Conservation (phyloP, 1,140 invertebrate species). For the Tyrophagus putrescentiae region DNA sequence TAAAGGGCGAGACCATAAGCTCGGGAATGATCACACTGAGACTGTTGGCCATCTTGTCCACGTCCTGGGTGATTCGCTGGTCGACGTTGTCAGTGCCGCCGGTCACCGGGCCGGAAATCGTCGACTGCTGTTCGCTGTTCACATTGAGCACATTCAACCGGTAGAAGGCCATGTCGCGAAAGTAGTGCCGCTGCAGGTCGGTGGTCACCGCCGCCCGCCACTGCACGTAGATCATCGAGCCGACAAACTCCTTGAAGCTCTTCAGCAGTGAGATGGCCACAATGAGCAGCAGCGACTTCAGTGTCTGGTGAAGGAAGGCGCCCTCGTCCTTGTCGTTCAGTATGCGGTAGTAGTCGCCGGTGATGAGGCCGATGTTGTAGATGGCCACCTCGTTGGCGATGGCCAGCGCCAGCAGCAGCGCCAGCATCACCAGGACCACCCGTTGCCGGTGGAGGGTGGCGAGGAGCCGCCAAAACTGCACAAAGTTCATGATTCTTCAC, state of each 20-base stretch:
- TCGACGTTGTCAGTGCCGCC: constrained; percentile 47
- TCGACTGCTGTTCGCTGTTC: too few species aligned
- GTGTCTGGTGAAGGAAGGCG: constrained; percentile 34
- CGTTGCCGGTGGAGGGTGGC: too few species aligned
- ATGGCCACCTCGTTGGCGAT: constrained; percentile 39
- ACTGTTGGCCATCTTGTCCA: constrained; percentile 38
- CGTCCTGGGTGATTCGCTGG: constrained; percentile 45
- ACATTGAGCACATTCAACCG: constrained; percentile 38
- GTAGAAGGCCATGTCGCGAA: constrained; percentile 38
- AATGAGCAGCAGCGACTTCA: constrained; percentile 35
- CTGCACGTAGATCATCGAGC: constrained; percentile 36
- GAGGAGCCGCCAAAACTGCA: too few species aligned
- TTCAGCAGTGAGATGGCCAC: constrained; percentile 37
- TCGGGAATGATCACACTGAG: constrained; percentile 38
- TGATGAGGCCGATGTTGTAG: constrained; percentile 40
- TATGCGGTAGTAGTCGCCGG: constrained; percentile 40
- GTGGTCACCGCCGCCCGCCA: constrained; percentile 37
- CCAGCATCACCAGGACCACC: too few species aligned
- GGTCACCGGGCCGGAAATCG: too few species aligned
- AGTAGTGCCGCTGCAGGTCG: constrained; percentile 38
- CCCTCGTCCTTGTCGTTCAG: constrained; percentile 37
- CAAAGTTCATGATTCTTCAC: too few species aligned
- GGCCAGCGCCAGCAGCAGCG: constrained; percentile 17
- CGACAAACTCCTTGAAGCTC: constrained; percentile 34
- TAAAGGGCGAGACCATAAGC: constrained; percentile 42